These are phyloP conservation scores for Brachylomia viminalis DNA, from an alignment of 2,888 invertebrate genomes.

Conservation along the genomic window DNA sequence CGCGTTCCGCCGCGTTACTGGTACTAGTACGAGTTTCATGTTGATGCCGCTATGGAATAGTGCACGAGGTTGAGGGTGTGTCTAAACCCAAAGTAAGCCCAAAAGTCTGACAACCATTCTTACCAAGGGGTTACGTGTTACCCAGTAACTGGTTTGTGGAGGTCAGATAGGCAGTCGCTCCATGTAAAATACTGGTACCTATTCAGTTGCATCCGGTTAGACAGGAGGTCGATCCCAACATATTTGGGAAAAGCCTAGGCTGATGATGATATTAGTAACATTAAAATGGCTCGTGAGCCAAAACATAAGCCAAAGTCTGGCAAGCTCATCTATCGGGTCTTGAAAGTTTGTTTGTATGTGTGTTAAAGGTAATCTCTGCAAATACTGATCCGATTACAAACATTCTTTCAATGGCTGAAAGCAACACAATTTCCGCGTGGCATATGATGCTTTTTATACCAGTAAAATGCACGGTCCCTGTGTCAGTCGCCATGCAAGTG, in stretches of 20 bases:
- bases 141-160: too few relatives aligned
- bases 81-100: too few relatives aligned
- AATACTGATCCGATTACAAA: neutral
- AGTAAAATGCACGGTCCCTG: neutral
- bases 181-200: neutral
- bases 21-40: conserved; percentile 14
- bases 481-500: neutral
- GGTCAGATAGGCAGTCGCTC: too few relatives aligned
- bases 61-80: neutral
- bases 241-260: neutral
- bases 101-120: neutral
- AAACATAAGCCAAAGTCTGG: neutral
- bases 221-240: neutral
- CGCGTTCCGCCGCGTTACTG: conserved; percentile 48
- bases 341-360: neutral
- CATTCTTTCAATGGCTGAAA: neutral
- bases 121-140: neutral
- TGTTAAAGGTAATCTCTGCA: neutral
- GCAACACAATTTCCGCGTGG: neutral
- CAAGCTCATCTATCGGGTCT: neutral
- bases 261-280: neutral
- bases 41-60: conserved; percentile 8
- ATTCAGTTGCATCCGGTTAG: neutral
- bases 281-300: neutral
- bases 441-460: neutral